Percentiles rank a stretch among this genome's conserved stretches.
Conservation (phyloP, 1,140 invertebrate genomes). For the Aethina tumida region DNA sequence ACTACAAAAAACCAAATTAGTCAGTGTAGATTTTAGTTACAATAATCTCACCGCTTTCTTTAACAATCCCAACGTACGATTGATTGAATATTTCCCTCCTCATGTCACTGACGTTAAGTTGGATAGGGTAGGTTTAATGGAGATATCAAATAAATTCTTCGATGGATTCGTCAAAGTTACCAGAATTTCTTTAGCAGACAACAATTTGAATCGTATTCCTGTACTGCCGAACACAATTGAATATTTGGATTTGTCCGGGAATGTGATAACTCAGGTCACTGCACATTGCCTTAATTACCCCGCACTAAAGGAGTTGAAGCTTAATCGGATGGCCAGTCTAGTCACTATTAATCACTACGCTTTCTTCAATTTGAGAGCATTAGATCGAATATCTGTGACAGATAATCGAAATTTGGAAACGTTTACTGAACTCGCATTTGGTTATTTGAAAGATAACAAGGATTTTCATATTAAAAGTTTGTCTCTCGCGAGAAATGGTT, state of each 20-base stretch:
- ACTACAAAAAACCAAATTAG: constrained; percentile 16
- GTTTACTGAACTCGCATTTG: constrained; percentile 30
- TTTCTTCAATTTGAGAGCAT: constrained; percentile 29
- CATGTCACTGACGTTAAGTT: constrained; percentile 23
- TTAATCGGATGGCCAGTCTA: constrained; percentile 28
- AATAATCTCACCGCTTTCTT: constrained; percentile 23
- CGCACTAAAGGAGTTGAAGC: constrained; percentile 24
- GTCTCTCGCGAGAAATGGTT: constrained; percentile 26
- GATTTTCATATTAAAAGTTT: constrained; percentile 21
- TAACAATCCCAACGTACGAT: constrained; percentile 10
- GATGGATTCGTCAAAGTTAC: constrained; percentile 17
- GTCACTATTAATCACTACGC: constrained; percentile 28
- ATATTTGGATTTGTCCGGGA: constrained; percentile 32
- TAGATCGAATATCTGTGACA: constrained; percentile 27
- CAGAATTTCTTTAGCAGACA: constrained; percentile 26
- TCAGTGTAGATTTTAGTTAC: constrained; percentile 28
- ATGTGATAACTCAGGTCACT: constrained; percentile 21
- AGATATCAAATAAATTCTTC: constrained; percentile 22
- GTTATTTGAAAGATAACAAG: constrained; percentile 20
- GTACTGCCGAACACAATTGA: constrained; percentile 20
- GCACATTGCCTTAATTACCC: constrained; percentile 26
- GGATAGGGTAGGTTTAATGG: constrained; percentile 21
- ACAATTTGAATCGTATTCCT: constrained; percentile 25
- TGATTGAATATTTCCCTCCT: constrained; percentile 12
- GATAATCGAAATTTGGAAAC: constrained; percentile 25